Base-by-base conservation (phyloP, 2,113 vertebrate species). In the Elaphurus davidianus region DNA sequence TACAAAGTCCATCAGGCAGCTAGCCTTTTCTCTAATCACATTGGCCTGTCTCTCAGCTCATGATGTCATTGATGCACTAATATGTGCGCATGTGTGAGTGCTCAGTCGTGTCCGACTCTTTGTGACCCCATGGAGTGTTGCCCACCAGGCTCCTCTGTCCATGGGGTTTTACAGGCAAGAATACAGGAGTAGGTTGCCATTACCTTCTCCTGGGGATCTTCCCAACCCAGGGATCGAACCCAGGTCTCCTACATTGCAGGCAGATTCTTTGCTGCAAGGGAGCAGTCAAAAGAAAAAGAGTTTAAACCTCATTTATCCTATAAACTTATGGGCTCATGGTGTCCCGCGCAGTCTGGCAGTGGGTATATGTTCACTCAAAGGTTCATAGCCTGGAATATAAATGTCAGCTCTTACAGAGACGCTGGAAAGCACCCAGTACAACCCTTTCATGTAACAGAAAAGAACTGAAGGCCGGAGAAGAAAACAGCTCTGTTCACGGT, bases 21-120 rank as follows among this genome's bases (percentile, higher is more conserved):
- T 3, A 13, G 33, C 45, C 4, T 52, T 54, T 83, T 40, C 67
- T 82, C 57, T 92, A 11, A 78, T 28, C 47, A n/a, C 14, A 47
- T 2, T 55, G 47, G 12, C 40, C 90, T 82, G 84, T 55, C 30
- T 76, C 83, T 86, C 71, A 28, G 40, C 3, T 36, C 3, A 13
- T 10, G 33, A 74, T 28, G n/a, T 45, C 16, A 62, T 45, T 84
- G 71, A 36, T 16, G 30, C 13, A 50, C 17, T n/a, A 28, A 81
- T 23, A 71, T 1, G n/a, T 71, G 19, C 1, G 0, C 19, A 2
- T 12, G 19, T 23, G 67, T 71, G n/a, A 0, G 0, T 74, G 67
- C 40, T 27, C 40, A 76, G 36, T 76, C 7, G 0, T 27, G 40
- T 43, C 40, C 0, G 0, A 43, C 40, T 76, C 23, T 36, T 23